A percentile compares a stretch with the other conserved stretches of the same genome.
Evolutionary conservation across 2,797 vertebrate genomes (phyloP).

Genomic region (Myripristis murdjan): DNA sequence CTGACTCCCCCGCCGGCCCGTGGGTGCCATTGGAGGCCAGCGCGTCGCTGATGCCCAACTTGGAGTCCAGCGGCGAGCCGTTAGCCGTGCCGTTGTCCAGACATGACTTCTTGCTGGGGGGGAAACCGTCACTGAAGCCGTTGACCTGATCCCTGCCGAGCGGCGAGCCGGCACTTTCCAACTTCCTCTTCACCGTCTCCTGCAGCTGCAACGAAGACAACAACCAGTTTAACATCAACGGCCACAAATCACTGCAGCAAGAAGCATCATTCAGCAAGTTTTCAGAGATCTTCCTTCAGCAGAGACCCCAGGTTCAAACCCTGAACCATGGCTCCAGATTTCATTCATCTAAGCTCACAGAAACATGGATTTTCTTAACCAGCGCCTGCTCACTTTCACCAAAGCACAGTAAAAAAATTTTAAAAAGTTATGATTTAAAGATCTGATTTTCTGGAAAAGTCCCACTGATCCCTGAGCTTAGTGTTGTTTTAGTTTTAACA

Average conservation of each 20-base stretch:
- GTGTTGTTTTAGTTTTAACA: no score
- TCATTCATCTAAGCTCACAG: no score
- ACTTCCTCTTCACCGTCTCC: slow-evolving; percentile 95
- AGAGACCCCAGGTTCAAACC: no score
- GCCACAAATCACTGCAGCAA: background rate
- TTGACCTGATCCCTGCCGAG: slow-evolving; percentile 92
- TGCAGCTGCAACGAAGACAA: slow-evolving; percentile 87
- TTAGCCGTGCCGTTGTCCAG: slow-evolving; percentile 89
- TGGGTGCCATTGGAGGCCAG: slow-evolving; percentile 88
- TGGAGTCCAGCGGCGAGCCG: slow-evolving; percentile 91
- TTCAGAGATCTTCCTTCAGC: no score
- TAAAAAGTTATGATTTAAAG: no score
- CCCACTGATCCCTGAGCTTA: no score
- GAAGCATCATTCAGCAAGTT: no score
- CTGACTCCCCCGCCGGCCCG: slow-evolving; percentile 75
- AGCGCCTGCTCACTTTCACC: no score
- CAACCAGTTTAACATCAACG: background rate
- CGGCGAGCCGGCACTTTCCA: slow-evolving; percentile 91
- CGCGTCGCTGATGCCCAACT: slow-evolving; percentile 81
- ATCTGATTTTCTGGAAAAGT: no score
- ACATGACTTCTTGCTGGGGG: slow-evolving; percentile 91
- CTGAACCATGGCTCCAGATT: no score
- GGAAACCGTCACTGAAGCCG: slow-evolving; percentile 91
- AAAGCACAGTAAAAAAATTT: no score
- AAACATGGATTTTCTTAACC: no score